Evolutionary conservation across 2,113 vertebrate species (phyloP).

Genomic region (Oriolus oriolus): DNA sequence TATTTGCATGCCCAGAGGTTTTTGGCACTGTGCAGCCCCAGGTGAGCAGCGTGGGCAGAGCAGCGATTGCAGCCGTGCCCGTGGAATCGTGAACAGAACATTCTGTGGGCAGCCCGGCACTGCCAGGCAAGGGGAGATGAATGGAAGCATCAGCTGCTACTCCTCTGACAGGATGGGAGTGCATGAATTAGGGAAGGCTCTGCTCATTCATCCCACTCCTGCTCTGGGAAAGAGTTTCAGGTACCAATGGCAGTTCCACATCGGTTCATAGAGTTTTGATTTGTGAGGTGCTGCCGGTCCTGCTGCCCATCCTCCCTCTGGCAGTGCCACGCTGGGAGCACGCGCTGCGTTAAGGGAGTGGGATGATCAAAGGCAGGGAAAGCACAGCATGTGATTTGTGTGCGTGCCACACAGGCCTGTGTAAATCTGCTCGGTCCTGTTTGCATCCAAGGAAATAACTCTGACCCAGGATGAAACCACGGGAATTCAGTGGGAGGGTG

Average conservation of each 20-base stretch:
- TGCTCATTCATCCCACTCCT: background rate
- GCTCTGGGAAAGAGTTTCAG: background rate
- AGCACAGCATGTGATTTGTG: background rate
- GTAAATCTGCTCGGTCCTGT: background rate
- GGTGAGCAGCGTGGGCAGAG: conserved; percentile 31
- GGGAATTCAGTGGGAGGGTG: background rate
- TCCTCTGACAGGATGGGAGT: background rate
- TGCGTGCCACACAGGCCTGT: background rate
- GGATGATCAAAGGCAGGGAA: background rate
- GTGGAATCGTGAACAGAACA: conserved; percentile 7
- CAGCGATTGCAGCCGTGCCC: background rate
- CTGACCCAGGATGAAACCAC: background rate
- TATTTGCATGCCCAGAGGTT: background rate
- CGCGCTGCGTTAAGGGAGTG: background rate
- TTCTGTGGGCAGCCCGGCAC: conserved; percentile 34
- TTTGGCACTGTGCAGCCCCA: background rate
- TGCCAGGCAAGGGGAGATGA: conserved; percentile 20
- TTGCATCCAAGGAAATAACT: background rate
- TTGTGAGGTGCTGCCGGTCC: background rate
- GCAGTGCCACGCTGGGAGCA: background rate
- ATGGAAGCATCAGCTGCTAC: background rate
- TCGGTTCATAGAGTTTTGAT: fast-evolving
- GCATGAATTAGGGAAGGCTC: background rate
- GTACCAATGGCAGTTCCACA: background rate
- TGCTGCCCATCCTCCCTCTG: background rate